phyloP scores from a whole-genome alignment of 64 coral and sea anemone genomes.

The Astreopora myriophthalma region DNA sequence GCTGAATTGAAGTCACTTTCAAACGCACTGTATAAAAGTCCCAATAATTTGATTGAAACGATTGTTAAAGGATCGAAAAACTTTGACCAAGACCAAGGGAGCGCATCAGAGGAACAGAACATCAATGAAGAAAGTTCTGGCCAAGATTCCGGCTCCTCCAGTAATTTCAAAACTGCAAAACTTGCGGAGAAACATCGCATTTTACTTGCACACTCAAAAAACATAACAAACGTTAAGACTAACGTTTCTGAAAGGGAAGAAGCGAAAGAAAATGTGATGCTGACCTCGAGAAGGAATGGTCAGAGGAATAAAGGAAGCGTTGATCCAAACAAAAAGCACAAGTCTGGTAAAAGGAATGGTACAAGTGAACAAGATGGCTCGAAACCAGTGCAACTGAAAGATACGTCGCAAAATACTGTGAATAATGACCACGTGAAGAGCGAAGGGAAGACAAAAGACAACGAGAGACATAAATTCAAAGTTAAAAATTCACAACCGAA shows the following conservation, averaged over 20 bases:
- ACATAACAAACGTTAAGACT: not conserved
- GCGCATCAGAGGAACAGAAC: not conserved
- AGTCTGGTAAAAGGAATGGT: not conserved
- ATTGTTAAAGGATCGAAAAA: not conserved
- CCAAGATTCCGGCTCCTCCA: not conserved
- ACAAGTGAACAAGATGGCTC: too few species aligned
- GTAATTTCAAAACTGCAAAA: not conserved
- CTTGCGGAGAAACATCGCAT: not conserved
- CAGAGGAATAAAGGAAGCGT: too few species aligned
- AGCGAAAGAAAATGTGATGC: not conserved
- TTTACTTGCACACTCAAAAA: not conserved
- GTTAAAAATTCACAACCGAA: not conserved
- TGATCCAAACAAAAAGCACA: not conserved
- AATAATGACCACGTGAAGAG: not conserved
- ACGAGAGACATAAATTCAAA: not conserved
- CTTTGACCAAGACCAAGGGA: not conserved
- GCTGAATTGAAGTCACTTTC: not conserved
- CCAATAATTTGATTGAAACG: constrained; percentile 1
- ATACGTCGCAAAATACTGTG: not conserved
- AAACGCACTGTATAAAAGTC: too few species aligned
- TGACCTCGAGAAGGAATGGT: not conserved
- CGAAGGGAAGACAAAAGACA: not conserved
- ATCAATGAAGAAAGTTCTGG: not conserved
- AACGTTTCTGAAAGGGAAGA: not conserved
- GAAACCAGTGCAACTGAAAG: not conserved